Percentiles rank a stretch among this genome's conserved stretches.
These are phyloP conservation scores for Synergus itoensis DNA, from an alignment of 2,888 invertebrate species.

Conservation along the genomic window DNA sequence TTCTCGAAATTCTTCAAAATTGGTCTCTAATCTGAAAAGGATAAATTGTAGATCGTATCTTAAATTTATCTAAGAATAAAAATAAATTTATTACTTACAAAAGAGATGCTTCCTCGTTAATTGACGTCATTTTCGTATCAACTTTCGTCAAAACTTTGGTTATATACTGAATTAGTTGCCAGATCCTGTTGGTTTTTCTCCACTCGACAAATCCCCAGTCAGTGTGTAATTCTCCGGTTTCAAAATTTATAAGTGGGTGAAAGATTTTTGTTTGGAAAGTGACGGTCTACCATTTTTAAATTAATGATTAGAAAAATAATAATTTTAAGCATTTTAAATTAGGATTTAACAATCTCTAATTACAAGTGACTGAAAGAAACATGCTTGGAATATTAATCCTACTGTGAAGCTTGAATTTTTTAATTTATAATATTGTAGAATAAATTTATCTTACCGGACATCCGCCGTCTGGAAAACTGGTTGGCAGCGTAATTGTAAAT, in stretches of 20 bases:
- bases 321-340: conserved; percentile 24
- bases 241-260: conserved; percentile 91
- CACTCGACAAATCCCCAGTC: conserved; percentile 90
- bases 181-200: conserved; percentile 86
- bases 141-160: conserved; percentile 91
- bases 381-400: no score
- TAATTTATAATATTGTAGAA: not conserved
- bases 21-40: conserved; percentile 84
- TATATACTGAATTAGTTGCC: conserved; percentile 93
- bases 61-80: conserved; percentile 28
- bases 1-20: conserved; percentile 85
- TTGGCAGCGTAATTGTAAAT: conserved; percentile 91
- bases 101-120: conserved; percentile 86
- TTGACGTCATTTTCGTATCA: conserved; percentile 84
- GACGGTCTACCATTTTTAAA: conserved; percentile 83
- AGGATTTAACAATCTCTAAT: not conserved
- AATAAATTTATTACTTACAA: conserved; percentile 79
- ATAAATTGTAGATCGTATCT: conserved; percentile 53
- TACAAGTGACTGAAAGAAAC: no score
- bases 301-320: not conserved
- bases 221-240: conserved; percentile 88
- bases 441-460: conserved; percentile 85
- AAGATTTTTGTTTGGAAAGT: conserved; percentile 91
- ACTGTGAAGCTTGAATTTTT: not conserved
- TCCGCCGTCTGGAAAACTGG: conserved; percentile 91